These are phyloP conservation scores for Takifugu bimaculatus DNA, from an alignment of 2,113 vertebrate genomes.

Conservation along the genomic window DNA sequence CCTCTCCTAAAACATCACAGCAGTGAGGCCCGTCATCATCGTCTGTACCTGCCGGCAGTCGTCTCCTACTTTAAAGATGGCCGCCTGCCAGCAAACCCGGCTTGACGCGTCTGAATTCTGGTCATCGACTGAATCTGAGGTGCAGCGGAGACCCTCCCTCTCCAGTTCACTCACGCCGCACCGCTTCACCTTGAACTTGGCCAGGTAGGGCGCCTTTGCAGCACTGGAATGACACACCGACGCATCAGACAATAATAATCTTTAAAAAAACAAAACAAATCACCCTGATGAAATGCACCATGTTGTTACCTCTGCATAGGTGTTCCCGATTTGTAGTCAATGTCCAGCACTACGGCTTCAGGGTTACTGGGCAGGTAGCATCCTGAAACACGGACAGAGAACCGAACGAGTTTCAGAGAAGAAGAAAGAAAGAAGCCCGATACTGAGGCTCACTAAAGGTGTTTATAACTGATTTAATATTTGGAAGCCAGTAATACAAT, in stretches of 20 bases:
- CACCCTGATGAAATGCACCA: not conserved
- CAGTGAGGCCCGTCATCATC: not conserved
- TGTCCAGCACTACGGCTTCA: conserved; percentile 96
- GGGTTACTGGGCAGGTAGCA: conserved; percentile 98
- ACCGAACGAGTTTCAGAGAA: too few relatives aligned
- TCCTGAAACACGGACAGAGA: conserved; percentile 66
- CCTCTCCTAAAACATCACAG: not conserved
- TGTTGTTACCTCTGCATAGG: conserved; percentile 92
- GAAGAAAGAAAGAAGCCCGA: not conserved
- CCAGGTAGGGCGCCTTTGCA: conserved; percentile 95
- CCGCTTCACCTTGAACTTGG: conserved; percentile 96
- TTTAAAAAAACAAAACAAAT: too few relatives aligned
- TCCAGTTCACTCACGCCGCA: conserved; percentile 97
- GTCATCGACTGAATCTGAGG: conserved; percentile 78
- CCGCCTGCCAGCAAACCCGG: conserved; percentile 91
- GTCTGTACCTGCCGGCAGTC: conserved; percentile 92
- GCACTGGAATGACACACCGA: conserved; percentile 71
- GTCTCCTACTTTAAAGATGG: conserved; percentile 99
- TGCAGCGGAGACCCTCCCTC: conserved; percentile 90
- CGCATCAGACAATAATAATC: too few relatives aligned
- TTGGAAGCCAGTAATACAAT: too few relatives aligned
- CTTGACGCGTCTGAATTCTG: conserved; percentile 74
- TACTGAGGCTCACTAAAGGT: not conserved
- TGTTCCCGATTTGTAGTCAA: conserved; percentile 97
- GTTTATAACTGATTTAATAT: too few relatives aligned